Percentiles rank a stretch among this genome's conserved stretches.
phyloP scores from a whole-genome alignment of 2,113 vertebrate genomes.

The Stegastes partitus region DNA sequence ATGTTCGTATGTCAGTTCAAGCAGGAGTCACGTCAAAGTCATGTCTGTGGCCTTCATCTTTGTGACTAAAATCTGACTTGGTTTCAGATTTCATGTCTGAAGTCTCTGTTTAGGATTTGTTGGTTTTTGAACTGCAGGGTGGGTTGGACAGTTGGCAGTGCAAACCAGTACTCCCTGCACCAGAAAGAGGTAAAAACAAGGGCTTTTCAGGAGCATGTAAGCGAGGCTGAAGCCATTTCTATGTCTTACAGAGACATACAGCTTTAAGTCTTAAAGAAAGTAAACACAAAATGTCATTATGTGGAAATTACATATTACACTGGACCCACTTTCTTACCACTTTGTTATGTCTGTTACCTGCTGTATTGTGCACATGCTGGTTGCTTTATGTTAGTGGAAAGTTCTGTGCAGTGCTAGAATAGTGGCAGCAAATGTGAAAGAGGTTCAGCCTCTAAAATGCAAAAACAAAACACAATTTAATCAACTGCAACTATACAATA shows the following conservation, averaged over 20 bases:
- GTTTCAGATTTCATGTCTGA: neutral
- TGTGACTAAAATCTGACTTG: neutral
- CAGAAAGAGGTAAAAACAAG: slow-evolving; percentile 8
- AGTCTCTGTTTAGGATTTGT: neutral
- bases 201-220: slow-evolving; percentile 7
- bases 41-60: neutral
- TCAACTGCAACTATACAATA: neutral
- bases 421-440: neutral
- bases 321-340: slow-evolving; percentile 1
- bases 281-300: slow-evolving; percentile 29
- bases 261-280: slow-evolving; percentile 24
- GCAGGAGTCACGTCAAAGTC: too few species aligned
- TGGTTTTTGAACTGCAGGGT: neutral
- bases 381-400: slow-evolving; percentile 1
- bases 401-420: neutral
- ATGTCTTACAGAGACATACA: slow-evolving; percentile 10
- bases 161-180: neutral
- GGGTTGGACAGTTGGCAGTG: neutral
- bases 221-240: neutral
- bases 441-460: neutral
- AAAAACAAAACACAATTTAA: neutral
- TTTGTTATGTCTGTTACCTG: slow-evolving; percentile 1
- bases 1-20: too few species aligned
- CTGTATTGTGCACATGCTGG: neutral
- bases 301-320: slow-evolving; percentile 26